These are phyloP conservation scores for Dicyrtoma fusca DNA, from an alignment of 2,888 invertebrate genomes.

Conservation along the genomic window DNA sequence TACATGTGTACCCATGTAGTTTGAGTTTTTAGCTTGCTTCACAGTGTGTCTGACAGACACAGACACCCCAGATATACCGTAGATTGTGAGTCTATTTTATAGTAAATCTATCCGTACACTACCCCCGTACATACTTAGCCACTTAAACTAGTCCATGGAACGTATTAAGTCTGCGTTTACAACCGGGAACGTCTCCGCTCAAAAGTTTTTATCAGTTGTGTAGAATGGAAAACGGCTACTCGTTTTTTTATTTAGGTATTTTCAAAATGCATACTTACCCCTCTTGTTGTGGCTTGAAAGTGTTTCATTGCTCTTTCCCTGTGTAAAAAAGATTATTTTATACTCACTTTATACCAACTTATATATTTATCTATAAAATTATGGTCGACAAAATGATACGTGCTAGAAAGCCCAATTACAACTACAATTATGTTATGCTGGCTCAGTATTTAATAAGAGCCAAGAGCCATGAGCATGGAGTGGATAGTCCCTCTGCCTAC, in stretches of 20 bases:
- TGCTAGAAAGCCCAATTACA: conserved; percentile 32
- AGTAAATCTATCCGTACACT: too few relatives aligned
- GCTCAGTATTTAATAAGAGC: conserved; percentile 27
- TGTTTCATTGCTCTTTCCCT: conserved; percentile 13
- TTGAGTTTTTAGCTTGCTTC: too few relatives aligned
- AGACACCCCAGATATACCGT: too few relatives aligned
- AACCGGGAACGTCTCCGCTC: not conserved
- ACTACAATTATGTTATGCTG: conserved; percentile 24
- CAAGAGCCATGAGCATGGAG: not conserved
- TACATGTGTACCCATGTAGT: too few relatives aligned
- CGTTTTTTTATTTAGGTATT: conserved; percentile 8
- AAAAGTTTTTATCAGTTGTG: not conserved
- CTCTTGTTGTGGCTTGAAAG: not conserved
- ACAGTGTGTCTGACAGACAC: too few relatives aligned
- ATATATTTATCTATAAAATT: conserved; percentile 10
- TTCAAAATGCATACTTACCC: not conserved
- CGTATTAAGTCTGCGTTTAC: too few relatives aligned
- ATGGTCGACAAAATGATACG: conserved; percentile 29
- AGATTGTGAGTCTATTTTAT: too few relatives aligned
- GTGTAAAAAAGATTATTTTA: too few relatives aligned
- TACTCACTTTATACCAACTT: too few relatives aligned
- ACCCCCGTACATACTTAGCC: too few relatives aligned
- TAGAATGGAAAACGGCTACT: conserved; percentile 6
- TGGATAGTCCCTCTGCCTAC: too few relatives aligned
- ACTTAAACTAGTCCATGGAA: too few relatives aligned